A percentile compares a stretch with the other conserved stretches of the same genome.
phyloP scores from a whole-genome alignment of 2,113 vertebrate species.

The Tragelaphus scriptus region DNA sequence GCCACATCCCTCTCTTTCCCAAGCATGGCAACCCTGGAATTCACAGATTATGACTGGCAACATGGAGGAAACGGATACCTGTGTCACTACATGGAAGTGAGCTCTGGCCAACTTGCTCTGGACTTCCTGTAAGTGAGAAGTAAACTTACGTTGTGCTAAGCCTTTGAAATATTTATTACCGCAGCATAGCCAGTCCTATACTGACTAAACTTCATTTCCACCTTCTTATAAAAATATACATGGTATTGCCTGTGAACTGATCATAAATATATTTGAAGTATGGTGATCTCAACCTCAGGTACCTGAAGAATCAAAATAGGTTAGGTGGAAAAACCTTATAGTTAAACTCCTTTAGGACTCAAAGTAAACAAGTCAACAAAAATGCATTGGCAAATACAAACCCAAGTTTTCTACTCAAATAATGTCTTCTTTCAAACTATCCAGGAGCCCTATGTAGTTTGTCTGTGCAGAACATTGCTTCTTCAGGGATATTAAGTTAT shows the following conservation, averaged over 20 bases:
- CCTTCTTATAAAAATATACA: neutral
- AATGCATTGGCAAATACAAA: neutral
- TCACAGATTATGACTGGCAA: neutral
- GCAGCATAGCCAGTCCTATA: neutral
- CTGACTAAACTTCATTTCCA: neutral
- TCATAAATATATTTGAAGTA: neutral
- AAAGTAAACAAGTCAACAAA: neutral
- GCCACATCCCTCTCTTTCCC: neutral
- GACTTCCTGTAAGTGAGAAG: neutral
- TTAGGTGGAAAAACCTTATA: neutral
- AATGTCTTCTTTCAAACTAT: neutral
- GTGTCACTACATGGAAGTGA: conserved; percentile 21
- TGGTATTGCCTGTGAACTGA: neutral
- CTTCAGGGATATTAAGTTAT: neutral
- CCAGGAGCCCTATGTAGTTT: neutral
- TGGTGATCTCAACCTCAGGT: neutral
- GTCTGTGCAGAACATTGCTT: neutral
- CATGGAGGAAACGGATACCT: neutral
- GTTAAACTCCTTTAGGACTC: neutral
- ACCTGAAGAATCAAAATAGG: neutral
- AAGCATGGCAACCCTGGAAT: neutral
- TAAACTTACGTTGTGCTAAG: neutral
- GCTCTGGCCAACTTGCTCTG: neutral
- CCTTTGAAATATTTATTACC: neutral
- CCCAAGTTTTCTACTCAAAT: neutral